Conservation (phyloP, 2,113 vertebrate genomes). For the Bostrychus sinensis region DNA sequence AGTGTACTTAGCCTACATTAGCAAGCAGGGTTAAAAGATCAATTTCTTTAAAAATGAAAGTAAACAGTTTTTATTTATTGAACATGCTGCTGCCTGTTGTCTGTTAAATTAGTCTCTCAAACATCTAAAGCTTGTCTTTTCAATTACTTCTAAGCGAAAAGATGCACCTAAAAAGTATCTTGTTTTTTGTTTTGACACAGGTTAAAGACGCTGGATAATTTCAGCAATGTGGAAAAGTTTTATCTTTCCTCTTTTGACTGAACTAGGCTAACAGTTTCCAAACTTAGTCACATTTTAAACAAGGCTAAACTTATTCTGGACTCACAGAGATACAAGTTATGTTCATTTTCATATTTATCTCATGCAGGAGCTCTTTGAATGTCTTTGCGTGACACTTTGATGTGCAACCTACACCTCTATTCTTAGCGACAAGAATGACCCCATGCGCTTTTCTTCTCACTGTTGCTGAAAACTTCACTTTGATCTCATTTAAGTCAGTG, state of each 20-base stretch:
- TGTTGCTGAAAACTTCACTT: background rate
- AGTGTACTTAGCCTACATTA: conserved; percentile 46
- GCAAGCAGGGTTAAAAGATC: conserved; percentile 10
- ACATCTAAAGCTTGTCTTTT: conserved; percentile 16
- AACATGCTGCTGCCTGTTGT: conserved; percentile 36
- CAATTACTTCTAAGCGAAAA: background rate
- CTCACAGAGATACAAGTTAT: conserved; percentile 7
- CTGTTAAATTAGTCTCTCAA: conserved; percentile 6
- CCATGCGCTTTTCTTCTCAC: conserved; percentile 3
- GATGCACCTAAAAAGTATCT: conserved; percentile 8
- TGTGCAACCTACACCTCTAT: conserved; percentile 42
- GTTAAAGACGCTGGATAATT: conserved; percentile 30
- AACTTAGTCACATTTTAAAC: conserved; percentile 5
- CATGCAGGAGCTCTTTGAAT: conserved; percentile 10
- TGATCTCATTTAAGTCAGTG: conserved; percentile 1
- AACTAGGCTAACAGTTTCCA: conserved; percentile 20
- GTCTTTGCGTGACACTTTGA: conserved; percentile 5
- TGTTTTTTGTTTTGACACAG: conserved; percentile 26
- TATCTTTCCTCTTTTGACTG: conserved; percentile 31
- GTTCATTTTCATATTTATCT: conserved; percentile 14
- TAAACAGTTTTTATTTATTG: conserved; percentile 15
- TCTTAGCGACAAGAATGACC: conserved; percentile 34
- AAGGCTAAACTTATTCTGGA: conserved; percentile 37
- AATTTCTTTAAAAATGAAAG: conserved; percentile 23
- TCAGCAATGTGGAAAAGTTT: conserved; percentile 12